Evolutionary conservation across 92 coral and sea anemone species (phyloP), one percentile per base, ranked within the genome.

Genomic region (Meandrina meandrites): DNA sequence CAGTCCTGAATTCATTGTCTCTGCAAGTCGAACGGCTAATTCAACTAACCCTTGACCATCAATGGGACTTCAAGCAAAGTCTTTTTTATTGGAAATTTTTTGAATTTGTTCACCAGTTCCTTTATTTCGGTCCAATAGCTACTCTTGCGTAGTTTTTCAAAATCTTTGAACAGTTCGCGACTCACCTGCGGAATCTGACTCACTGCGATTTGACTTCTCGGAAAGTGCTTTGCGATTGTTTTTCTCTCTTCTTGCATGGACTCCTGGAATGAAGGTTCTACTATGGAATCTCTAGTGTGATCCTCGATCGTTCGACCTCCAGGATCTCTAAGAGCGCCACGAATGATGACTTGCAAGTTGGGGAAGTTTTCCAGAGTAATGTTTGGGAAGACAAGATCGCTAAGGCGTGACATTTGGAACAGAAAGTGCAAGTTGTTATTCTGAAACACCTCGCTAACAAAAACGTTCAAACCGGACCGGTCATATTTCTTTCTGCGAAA

Each of bases 191-290:
- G 84, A 27, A 86, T 62, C 80, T 78, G 76, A 28, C 30, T 58
- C 21, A 86, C 89, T 16, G 64, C 7, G 22, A 86, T 86, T 76
- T 78, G 75, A 24, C 64, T 67, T 24, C 37, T 62, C 1, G 89
- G 78, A 27, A 86, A 86, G 58, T 86, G 60, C 58, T 86, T 78
- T 19, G 89, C 89, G 35, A 86, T 78, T 0, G 78, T 37, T 48
- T 62, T 66, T 31, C 89, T 68, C 51, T 76, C 68, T 13, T 86
- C 83, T 62, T 69, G 48, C 78, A 69, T 82, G 8, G 9, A 42
- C 16, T 82, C 79, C 62, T 82, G 27, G 86, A 71, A 82, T 51
- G 79, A 71, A 24, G 86, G 78, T 34, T 70, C 86, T 79, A 35
- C 86, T 30, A 82, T 35, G 47, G 66, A 70, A 21, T 82, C 45